phyloP scores from a whole-genome alignment of 2,797 vertebrate species.

The Sebastes hubbsi region DNA sequence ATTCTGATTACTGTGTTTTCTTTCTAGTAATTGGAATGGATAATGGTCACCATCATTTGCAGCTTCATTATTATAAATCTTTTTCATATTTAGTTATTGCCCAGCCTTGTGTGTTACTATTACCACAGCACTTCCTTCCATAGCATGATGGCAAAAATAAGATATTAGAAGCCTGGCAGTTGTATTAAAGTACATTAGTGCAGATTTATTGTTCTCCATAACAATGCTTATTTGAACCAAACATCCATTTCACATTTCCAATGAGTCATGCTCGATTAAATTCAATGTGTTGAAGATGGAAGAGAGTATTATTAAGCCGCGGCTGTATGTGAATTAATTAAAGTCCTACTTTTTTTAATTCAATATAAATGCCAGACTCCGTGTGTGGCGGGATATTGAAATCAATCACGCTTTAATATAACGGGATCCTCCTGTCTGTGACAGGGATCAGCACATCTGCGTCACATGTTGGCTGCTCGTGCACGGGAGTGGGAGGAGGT shows the following conservation, averaged over 20 bases:
- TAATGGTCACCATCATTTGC: background rate
- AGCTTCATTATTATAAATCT: constrained; percentile 5
- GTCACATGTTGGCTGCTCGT: constrained; percentile 47
- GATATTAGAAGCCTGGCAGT: constrained; percentile 50
- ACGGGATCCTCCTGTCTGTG: constrained; percentile 36
- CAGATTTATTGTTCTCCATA: constrained; percentile 63
- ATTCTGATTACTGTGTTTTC: constrained; percentile 4
- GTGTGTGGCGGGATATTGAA: constrained; percentile 73
- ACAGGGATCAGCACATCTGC: constrained; percentile 31
- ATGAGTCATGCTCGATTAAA: constrained; percentile 73
- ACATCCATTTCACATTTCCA: constrained; percentile 72
- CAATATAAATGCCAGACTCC: constrained; percentile 71
- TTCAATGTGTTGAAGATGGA: constrained; percentile 64
- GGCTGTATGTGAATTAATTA: constrained; percentile 71
- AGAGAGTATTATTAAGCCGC: constrained; percentile 66
- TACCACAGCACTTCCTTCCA: constrained; percentile 6
- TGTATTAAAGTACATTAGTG: constrained; percentile 62
- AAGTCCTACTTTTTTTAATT: constrained; percentile 62
- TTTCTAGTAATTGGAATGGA: background rate
- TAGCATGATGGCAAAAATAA: constrained; percentile 43
- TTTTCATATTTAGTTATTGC: constrained; percentile 5
- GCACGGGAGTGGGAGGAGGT: constrained; percentile 24
- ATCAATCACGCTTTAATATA: constrained; percentile 74
- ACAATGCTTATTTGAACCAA: constrained; percentile 70
- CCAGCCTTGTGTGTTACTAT: background rate